Conservation (phyloP, 2,113 vertebrate genomes). For the Solenodon paradoxus region DNA sequence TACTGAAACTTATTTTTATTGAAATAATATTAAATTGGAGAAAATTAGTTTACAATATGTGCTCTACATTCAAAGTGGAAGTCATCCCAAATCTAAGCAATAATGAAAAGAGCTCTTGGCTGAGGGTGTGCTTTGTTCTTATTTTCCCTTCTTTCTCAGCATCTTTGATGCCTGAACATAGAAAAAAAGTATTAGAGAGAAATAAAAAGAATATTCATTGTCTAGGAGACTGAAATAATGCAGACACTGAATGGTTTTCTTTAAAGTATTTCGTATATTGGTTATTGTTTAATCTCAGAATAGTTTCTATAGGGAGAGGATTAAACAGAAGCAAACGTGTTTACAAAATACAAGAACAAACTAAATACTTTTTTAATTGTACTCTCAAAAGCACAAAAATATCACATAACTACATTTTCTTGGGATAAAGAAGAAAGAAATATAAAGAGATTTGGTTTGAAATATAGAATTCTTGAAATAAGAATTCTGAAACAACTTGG, state of each 20-base stretch:
- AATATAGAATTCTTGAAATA: not conserved
- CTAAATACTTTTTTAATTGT: not conserved
- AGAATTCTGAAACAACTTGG: conserved; percentile 46
- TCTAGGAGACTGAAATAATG: not conserved
- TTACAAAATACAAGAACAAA: not conserved
- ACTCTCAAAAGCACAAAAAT: not conserved
- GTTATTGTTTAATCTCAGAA: conserved; percentile 26
- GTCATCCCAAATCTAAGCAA: conserved; percentile 20
- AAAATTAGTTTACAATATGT: conserved; percentile 46
- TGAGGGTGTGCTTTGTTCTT: conserved; percentile 38
- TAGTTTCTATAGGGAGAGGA: not conserved
- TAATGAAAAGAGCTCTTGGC: conserved; percentile 37
- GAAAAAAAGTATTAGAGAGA: conserved; percentile 4
- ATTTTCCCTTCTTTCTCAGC: conserved; percentile 18
- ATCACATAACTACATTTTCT: not conserved
- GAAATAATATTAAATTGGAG: conserved; percentile 69
- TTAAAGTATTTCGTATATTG: not conserved
- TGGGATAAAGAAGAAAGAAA: not conserved
- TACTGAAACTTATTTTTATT: conserved; percentile 56
- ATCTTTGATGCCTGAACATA: not conserved
- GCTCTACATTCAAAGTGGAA: conserved; percentile 33
- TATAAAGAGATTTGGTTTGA: conserved; percentile 10
- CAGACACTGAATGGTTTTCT: not conserved
- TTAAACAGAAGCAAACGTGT: not conserved
- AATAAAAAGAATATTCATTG: not conserved